phyloP scores from a whole-genome alignment of 92 coral and sea anemone species.

The Diadumene lineata region DNA sequence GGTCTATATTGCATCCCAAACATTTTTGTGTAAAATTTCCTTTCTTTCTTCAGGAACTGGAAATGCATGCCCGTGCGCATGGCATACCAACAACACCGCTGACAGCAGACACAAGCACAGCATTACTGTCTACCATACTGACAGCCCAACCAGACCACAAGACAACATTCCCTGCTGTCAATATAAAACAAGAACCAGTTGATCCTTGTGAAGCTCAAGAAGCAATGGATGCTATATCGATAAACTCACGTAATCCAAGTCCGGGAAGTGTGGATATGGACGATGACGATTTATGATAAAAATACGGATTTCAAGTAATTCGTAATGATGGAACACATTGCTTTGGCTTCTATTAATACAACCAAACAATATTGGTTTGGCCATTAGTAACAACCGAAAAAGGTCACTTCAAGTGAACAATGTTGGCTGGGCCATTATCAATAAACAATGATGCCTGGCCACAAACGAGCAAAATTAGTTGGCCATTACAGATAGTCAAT shows the following conservation, averaged over 20 bases:
- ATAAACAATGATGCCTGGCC: too few species aligned
- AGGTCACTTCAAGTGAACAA: too few species aligned
- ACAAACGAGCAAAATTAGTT: too few species aligned
- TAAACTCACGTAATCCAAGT: constrained; percentile 79
- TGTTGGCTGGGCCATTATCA: too few species aligned
- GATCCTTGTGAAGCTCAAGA: constrained; percentile 57
- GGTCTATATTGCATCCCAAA: too few species aligned
- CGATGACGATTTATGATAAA: constrained; percentile 63
- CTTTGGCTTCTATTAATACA: too few species aligned
- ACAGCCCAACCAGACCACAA: constrained; percentile 49
- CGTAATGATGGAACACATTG: too few species aligned
- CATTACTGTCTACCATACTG: constrained; percentile 79
- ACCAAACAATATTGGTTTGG: too few species aligned
- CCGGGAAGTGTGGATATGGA: constrained; percentile 71
- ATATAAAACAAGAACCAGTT: constrained; percentile 69
- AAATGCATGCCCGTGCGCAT: constrained; percentile 99
- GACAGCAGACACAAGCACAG: constrained; percentile 92
- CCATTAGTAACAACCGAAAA: too few species aligned
- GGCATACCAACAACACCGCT: constrained; percentile 96
- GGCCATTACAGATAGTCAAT: too few species aligned
- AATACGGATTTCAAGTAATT: too few species aligned
- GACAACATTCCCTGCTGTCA: constrained; percentile 28
- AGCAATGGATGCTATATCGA: constrained; percentile 74
- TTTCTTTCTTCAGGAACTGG: constrained; percentile 71
- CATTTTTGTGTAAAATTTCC: not conserved